These are phyloP conservation scores for Limnephilus lunatus DNA, from an alignment of 2,888 invertebrate species.

Conservation along the genomic window DNA sequence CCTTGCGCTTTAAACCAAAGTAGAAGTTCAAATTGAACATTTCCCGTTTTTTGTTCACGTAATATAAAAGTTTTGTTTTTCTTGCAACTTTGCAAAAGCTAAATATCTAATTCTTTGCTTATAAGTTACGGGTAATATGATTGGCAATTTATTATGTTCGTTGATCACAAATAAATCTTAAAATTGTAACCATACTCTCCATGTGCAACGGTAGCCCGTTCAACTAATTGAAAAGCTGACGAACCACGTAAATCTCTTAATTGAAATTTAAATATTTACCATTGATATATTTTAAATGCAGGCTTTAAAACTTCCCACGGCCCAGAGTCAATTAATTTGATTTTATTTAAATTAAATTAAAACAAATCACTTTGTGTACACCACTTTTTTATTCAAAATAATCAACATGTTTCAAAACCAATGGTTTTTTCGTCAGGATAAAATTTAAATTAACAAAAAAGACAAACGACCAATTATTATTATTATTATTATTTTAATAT, in stretches of 20 bases:
- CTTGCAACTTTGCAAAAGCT: neutral
- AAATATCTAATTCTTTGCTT: neutral
- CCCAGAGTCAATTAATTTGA: too few relatives aligned
- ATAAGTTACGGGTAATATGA: neutral
- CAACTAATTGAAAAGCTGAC: neutral
- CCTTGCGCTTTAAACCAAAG: slow-evolving; percentile 11
- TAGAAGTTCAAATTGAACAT: slow-evolving; percentile 19
- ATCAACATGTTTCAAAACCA: too few relatives aligned
- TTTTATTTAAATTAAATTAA: too few relatives aligned
- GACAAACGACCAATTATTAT: too few relatives aligned
- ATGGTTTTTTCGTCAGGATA: too few relatives aligned
- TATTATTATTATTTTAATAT: too few relatives aligned
- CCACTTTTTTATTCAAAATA: too few relatives aligned
- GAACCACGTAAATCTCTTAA: neutral
- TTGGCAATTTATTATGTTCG: neutral
- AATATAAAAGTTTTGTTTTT: slow-evolving; percentile 12
- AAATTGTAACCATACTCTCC: neutral
- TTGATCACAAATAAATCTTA: neutral
- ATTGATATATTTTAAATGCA: neutral
- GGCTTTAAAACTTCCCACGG: neutral
- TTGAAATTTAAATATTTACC: neutral
- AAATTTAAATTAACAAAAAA: too few relatives aligned
- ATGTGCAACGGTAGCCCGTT: neutral
- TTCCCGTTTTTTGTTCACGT: neutral
- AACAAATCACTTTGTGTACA: too few relatives aligned